Percentiles rank a stretch among this genome's conserved stretches.
These are phyloP conservation scores for Stegophylla sp. DNA, from an alignment of 2,888 invertebrate genomes.

Conservation along the genomic window DNA sequence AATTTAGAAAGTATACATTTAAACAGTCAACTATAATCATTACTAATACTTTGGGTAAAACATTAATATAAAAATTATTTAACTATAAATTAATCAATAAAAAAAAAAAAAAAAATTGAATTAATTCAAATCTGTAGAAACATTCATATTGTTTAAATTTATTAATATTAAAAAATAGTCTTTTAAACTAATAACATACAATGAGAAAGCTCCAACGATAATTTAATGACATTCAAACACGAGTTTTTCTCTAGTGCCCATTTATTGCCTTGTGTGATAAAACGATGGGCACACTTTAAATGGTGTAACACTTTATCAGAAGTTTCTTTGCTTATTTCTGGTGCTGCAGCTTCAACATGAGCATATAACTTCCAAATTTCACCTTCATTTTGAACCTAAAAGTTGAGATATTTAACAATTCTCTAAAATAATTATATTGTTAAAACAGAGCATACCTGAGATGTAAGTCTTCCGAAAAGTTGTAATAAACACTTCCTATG, in stretches of 20 bases:
- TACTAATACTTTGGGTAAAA: too few relatives aligned
- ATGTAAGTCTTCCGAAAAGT: constrained; percentile 77
- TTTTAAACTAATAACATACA: constrained; percentile 51
- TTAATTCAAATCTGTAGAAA: too few relatives aligned
- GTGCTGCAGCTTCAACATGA: constrained; percentile 69
- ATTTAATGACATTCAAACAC: constrained; percentile 61
- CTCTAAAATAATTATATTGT: not conserved
- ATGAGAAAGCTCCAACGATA: constrained; percentile 61
- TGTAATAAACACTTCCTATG: constrained; percentile 71
- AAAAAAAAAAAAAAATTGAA: too few relatives aligned
- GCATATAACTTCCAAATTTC: constrained; percentile 85
- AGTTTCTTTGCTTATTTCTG: constrained; percentile 63
- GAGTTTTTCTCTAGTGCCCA: constrained; percentile 66
- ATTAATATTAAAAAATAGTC: too few relatives aligned
- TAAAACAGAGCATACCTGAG: constrained; percentile 65
- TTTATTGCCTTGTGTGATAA: constrained; percentile 73
- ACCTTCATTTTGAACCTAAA: constrained; percentile 70
- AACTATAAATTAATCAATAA: too few relatives aligned
- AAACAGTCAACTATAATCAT: too few relatives aligned
- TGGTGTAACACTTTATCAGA: constrained; percentile 71
- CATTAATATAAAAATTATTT: too few relatives aligned
- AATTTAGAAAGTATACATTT: too few relatives aligned
- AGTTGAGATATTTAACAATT: constrained; percentile 1
- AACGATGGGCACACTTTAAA: constrained; percentile 78
- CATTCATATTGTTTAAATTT: too few relatives aligned